Evolutionary conservation across 92 coral and sea anemone genomes (phyloP).

Genomic region (Parazoanthus atlanticus): DNA sequence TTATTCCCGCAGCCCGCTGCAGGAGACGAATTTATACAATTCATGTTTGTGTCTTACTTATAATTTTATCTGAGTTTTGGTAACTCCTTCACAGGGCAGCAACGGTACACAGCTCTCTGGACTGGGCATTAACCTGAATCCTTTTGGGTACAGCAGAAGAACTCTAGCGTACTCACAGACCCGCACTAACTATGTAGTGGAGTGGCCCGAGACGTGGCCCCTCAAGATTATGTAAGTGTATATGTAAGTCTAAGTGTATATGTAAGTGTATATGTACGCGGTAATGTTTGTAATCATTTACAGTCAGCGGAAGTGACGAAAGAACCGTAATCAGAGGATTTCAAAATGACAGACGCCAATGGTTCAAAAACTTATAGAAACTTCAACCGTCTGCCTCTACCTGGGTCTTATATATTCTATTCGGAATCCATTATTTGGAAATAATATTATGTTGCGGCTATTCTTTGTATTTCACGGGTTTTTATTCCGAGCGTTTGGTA

Average conservation of each 20-base stretch:
- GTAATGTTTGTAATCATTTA: no score
- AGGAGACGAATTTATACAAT: background rate
- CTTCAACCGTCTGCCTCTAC: no score
- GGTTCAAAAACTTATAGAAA: no score
- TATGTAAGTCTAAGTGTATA: background rate
- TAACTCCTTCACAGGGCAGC: background rate
- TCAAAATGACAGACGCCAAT: no score
- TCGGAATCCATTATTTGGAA: no score
- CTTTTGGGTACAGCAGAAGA: constrained; percentile 84
- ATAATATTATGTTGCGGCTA: no score
- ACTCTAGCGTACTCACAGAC: constrained; percentile 77
- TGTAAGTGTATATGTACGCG: constrained; percentile 41
- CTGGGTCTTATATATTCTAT: no score
- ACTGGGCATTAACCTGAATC: constrained; percentile 67
- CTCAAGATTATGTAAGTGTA: constrained; percentile 76
- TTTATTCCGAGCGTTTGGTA: no score
- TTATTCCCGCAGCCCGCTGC: background rate
- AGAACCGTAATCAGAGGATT: no score
- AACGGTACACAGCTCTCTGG: background rate
- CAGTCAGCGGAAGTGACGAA: no score
- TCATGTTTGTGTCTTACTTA: background rate
- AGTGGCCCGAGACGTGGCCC: constrained; percentile 96
- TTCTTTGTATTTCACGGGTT: no score
- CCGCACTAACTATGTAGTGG: constrained; percentile 78
- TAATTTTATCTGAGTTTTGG: background rate